Base-by-base conservation (phyloP, 1,140 invertebrate genomes). In the Leucophenga varia region DNA sequence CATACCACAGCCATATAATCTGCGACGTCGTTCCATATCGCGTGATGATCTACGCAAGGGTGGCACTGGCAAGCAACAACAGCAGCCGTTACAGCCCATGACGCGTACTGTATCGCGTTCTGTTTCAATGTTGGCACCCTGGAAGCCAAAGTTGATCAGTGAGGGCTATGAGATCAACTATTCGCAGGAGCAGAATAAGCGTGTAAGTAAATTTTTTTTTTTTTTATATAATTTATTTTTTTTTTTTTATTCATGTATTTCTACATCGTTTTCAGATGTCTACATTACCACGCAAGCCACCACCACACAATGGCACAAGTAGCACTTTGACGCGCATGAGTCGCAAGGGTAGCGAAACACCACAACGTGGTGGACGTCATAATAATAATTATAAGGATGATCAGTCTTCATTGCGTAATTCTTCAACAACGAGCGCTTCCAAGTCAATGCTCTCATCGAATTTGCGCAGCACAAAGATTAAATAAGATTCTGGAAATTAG, bases 101-200 rank as follows among this genome's bases (percentile, higher is more conserved):
- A 84, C 85, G 14, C 81, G 83, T 47, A 89, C 84, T 13, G 82
- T 90, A n/a, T 88, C 88, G 1, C 82, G 89, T 30, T 90, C 88
- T 21, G 88, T 91, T 49, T 90, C 88, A 3, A 84, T 91, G 32
- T 79, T 91, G 49, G 87, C 89, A 1, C 89, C 90, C 1, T 92
- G 89, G 89, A 85, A 84, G 45, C 89, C 89, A 1, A 80, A 84
- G 32, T 82, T 87, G 58, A 82, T 84, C 56, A 79, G 80, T 52
- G 86, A 89, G 59, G 81, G 81, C 38, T 84, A 86, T 68, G 87
- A 90, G 74, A 87, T 91, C 13, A 87, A 90, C 64, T 91, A 91
- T 74, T 86, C 84, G 8, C 86, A 88, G 59, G 81, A 82, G 67
- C 81, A 81, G 20, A 80, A 81, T 55, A 75, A 61, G 59, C 75